phyloP scores from a whole-genome alignment of 2,888 invertebrate genomes.

The Osmoderma eremita region DNA sequence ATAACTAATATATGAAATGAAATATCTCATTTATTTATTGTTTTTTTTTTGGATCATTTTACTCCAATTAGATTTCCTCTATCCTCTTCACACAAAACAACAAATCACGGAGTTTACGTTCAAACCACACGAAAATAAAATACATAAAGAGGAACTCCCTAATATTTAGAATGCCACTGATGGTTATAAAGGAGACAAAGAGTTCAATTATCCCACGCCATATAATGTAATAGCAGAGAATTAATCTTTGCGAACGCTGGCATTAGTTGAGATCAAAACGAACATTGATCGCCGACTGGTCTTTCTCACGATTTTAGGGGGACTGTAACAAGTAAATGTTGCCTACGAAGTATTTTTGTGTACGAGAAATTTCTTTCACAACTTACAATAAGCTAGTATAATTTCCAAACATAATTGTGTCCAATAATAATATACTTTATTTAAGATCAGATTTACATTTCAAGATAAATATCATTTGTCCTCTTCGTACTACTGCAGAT shows the following conservation, averaged over 20 bases:
- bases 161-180: slow-evolving; percentile 46
- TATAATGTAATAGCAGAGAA: slow-evolving; percentile 46
- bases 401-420: neutral
- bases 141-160: slow-evolving; percentile 29
- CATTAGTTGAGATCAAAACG: slow-evolving; percentile 43
- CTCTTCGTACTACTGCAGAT: no score
- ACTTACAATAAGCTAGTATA: neutral
- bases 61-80: no score
- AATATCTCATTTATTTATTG: no score
- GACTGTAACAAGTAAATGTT: slow-evolving; percentile 11
- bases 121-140: slow-evolving; percentile 30
- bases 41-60: no score
- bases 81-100: no score
- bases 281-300: slow-evolving; percentile 32
- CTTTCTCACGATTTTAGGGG: slow-evolving; percentile 10
- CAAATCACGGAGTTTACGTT: neutral
- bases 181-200: slow-evolving; percentile 48
- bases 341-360: slow-evolving; percentile 1
- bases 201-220: slow-evolving; percentile 47
- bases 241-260: slow-evolving; percentile 43
- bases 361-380: neutral
- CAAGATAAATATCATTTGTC: no score
- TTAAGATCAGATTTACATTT: neutral
- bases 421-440: neutral
- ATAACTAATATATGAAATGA: no score